Conservation (phyloP, 2,113 vertebrate species). For the Cacatua alba region DNA sequence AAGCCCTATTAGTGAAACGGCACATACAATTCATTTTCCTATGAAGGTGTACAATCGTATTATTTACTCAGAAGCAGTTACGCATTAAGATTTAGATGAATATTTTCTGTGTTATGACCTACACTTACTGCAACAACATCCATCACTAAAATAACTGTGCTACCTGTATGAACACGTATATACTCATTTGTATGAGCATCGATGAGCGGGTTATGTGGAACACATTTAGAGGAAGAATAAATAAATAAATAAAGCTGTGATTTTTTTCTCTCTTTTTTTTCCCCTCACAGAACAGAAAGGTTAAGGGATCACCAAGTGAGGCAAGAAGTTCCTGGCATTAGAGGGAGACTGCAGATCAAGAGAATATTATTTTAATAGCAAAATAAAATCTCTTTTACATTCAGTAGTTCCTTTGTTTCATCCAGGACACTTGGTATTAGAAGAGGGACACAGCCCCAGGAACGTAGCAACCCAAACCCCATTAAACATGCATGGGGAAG, state of each 20-base stretch:
- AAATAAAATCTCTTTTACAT: conserved; percentile 51
- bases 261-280: background rate
- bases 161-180: background rate
- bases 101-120: background rate
- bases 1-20: conserved; percentile 18
- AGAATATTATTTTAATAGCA: conserved; percentile 43
- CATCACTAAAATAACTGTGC: background rate
- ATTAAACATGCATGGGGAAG: conserved; percentile 76
- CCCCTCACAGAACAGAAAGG: background rate
- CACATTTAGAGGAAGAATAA: background rate
- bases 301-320: conserved; percentile 38
- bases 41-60: background rate
- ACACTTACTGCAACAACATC: conserved; percentile 24
- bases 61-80: conserved; percentile 18
- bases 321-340: conserved; percentile 34
- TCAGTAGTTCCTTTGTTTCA: conserved; percentile 64
- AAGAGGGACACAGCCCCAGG: conserved; percentile 69
- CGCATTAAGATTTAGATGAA: background rate
- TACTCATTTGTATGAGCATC: conserved; percentile 21
- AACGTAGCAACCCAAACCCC: conserved; percentile 69
- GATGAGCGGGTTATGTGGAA: conserved; percentile 4
- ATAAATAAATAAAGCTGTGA: background rate
- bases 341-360: conserved; percentile 38
- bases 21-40: conserved; percentile 7
- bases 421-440: conserved; percentile 59